Conservation (phyloP, 2,888 invertebrate genomes). For the Mythimna albipuncta region DNA sequence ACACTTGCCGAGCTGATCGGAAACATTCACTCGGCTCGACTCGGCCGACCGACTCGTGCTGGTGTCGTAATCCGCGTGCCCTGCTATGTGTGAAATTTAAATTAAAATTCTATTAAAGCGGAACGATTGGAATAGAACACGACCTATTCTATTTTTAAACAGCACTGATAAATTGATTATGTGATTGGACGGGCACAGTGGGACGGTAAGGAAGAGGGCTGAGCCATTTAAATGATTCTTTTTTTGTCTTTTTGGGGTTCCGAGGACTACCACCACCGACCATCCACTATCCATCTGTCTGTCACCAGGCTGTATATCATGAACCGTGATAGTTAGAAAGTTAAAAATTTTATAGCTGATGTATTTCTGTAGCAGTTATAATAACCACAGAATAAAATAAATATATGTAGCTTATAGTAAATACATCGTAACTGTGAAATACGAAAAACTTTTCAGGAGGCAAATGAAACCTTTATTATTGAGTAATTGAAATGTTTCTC, state of each 20-base stretch:
- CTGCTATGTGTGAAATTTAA: slow-evolving; percentile 87
- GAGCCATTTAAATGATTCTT: slow-evolving; percentile 39
- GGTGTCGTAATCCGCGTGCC: slow-evolving; percentile 81
- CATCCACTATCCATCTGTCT: no score
- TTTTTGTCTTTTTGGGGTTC: background rate
- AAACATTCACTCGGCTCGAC: slow-evolving; percentile 79
- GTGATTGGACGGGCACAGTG: slow-evolving; percentile 60
- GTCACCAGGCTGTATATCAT: no score
- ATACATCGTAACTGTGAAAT: no score
- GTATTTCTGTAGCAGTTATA: no score
- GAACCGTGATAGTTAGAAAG: no score
- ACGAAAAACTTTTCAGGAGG: no score
- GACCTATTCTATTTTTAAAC: slow-evolving; percentile 69
- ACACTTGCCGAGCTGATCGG: slow-evolving; percentile 83
- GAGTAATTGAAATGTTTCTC: no score
- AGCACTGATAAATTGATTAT: slow-evolving; percentile 68
- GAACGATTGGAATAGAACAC: slow-evolving; percentile 78
- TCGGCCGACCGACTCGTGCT: slow-evolving; percentile 47
- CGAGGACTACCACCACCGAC: no score
- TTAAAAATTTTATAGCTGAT: no score
- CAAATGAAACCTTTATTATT: no score
- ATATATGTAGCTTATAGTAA: no score
- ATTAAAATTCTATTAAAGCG: slow-evolving; percentile 88
- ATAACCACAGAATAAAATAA: no score
- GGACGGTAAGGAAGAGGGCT: slow-evolving; percentile 52